phyloP scores from a whole-genome alignment of 37 sponge, comb jelly and placozoan genomes.

The Axinella damicornis region DNA sequence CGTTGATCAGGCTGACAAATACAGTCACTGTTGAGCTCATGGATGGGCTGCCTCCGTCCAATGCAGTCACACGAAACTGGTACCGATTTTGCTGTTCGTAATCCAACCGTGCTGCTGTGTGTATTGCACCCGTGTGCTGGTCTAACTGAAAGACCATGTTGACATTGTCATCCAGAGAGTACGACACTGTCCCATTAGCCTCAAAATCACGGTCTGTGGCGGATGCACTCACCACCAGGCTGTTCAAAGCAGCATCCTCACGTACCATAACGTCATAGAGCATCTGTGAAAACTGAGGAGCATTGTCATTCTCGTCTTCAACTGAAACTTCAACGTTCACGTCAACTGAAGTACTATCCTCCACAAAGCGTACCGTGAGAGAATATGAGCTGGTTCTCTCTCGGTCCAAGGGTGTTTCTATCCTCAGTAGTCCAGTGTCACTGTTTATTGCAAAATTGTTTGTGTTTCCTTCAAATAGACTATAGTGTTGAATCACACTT shows the following conservation, averaged over 20 bases:
- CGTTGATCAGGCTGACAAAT: conserved; percentile 33
- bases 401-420: conserved; percentile 33
- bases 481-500: conserved; percentile 1
- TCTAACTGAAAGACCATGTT: conserved; percentile 1
- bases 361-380: conserved; percentile 48
- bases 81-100: conserved; percentile 44
- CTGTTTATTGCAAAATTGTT: conserved; percentile 33
- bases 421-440: conserved; percentile 22
- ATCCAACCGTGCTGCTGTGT: conserved; percentile 22
- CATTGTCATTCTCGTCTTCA: conserved; percentile 69
- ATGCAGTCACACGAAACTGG: conserved; percentile 50
- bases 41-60: conserved; percentile 59
- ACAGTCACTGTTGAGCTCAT: conserved; percentile 30
- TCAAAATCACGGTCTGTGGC: conserved; percentile 59
- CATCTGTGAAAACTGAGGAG: conserved; percentile 43
- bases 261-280: conserved; percentile 32
- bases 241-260: conserved; percentile 11
- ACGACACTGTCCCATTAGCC: conserved; percentile 35
- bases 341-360: background rate
- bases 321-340: conserved; percentile 31
- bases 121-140: background rate
- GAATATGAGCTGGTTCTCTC: conserved; percentile 27
- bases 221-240: conserved; percentile 13
- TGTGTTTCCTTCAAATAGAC: conserved; percentile 45
- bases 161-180: conserved; percentile 2